A percentile compares a stretch with the other conserved stretches of the same genome.
These are phyloP conservation scores for Sciurus niger DNA, from an alignment of 2,113 vertebrate genomes.

Conservation along the genomic window DNA sequence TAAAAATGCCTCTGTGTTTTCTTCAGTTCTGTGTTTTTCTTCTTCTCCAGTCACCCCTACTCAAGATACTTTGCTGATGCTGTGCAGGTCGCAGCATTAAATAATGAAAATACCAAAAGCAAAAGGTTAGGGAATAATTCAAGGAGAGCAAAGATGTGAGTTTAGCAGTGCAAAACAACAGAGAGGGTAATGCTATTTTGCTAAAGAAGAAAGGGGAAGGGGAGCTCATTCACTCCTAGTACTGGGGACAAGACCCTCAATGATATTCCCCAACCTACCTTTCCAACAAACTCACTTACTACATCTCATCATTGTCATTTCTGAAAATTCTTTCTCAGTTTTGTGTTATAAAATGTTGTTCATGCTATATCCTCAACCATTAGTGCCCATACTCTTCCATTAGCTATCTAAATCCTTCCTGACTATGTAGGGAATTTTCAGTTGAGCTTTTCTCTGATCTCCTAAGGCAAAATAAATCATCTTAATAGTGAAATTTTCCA, in stretches of 20 bases:
- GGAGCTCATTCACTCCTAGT: not conserved
- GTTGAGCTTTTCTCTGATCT: not conserved
- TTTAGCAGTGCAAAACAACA: not conserved
- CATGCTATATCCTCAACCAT: not conserved
- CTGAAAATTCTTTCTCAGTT: not conserved
- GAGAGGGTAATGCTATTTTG: not conserved
- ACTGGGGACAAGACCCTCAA: accelerated
- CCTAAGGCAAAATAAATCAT: not conserved
- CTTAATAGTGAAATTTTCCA: not conserved
- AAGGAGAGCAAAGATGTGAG: not conserved
- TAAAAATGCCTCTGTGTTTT: no score
- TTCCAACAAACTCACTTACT: not conserved
- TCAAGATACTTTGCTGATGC: no score
- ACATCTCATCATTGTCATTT: not conserved
- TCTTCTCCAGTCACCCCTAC: no score
- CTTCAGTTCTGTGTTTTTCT: no score
- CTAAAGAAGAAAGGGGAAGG: not conserved
- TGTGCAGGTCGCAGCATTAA: not conserved
- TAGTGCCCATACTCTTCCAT: not conserved
- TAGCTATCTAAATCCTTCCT: not conserved
- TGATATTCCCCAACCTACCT: not conserved
- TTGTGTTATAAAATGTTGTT: not conserved
- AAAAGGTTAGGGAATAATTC: not conserved
- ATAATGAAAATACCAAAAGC: not conserved
- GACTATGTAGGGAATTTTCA: not conserved